phyloP scores from a whole-genome alignment of 2,888 invertebrate species.

The Nephrotoma guestfalica region DNA sequence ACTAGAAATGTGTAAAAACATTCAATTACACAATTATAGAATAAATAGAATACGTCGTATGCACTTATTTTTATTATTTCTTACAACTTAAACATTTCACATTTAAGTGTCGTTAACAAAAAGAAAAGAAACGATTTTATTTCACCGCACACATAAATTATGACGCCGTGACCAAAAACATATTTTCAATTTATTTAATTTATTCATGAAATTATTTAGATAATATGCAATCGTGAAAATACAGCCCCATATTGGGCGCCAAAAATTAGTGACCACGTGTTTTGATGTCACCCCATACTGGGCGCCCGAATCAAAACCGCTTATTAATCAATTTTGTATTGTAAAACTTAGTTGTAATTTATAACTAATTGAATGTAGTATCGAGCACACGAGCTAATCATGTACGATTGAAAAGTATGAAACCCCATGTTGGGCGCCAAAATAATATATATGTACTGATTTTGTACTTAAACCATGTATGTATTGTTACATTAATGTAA shows the following conservation, averaged over 20 bases:
- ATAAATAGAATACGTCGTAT: background rate
- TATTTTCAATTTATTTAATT: background rate
- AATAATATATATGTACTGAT: background rate
- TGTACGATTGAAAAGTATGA: background rate
- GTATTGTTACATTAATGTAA: background rate
- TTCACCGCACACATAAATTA: background rate
- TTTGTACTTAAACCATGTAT: background rate
- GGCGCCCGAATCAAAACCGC: background rate
- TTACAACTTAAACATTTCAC: background rate
- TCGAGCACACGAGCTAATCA: no score
- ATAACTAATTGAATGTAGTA: no score
- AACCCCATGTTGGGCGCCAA: background rate
- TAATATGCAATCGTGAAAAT: background rate
- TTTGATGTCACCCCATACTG: background rate
- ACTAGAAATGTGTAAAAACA: background rate
- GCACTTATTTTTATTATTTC: background rate
- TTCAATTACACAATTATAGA: background rate
- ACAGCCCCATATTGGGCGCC: background rate
- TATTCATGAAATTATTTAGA: background rate
- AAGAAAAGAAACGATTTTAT: background rate
- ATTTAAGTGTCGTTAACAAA: background rate
- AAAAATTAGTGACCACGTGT: background rate
- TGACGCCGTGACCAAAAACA: background rate
- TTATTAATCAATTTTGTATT: no score
- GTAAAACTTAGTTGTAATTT: no score